Conservation (phyloP, 2,113 vertebrate species). For the Rafetus swinhoei region DNA sequence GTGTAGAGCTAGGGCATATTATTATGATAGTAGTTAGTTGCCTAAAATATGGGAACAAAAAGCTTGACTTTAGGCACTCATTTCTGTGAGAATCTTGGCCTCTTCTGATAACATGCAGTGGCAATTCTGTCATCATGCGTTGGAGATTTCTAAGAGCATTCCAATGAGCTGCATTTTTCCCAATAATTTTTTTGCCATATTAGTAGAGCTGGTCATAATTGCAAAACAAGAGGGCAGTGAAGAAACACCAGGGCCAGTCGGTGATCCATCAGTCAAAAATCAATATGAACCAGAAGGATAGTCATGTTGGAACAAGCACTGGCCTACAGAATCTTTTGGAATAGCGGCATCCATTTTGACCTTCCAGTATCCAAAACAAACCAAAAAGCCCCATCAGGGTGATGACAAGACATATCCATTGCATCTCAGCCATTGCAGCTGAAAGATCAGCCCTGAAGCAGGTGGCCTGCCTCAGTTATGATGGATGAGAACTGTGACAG, state of each 20-base stretch:
- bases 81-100: not conserved
- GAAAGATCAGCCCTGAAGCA: slow-evolving; percentile 57
- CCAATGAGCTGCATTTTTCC: rapidly evolving
- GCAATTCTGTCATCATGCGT: not conserved
- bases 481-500: slow-evolving; percentile 63
- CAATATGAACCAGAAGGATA: not conserved
- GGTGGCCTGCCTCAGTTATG: slow-evolving; percentile 66
- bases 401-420: slow-evolving; percentile 51
- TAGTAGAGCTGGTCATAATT: not conserved
- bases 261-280: rapidly evolving
- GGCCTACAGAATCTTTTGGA: not conserved
- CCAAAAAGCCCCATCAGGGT: slow-evolving; percentile 30
- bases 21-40: not conserved
- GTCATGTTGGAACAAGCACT: not conserved
- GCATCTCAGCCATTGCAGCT: slow-evolving; percentile 40
- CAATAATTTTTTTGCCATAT: not conserved
- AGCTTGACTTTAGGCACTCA: not conserved
- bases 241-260: not conserved
- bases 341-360: slow-evolving; percentile 16
- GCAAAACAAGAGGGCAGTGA: not conserved
- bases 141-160: not conserved
- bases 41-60: not conserved
- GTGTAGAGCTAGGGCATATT: not conserved
- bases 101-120: rapidly evolving
- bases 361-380: slow-evolving; percentile 28